Evolutionary conservation across 2,797 vertebrate genomes (phyloP).

Genomic region (Danio tinwini): DNA sequence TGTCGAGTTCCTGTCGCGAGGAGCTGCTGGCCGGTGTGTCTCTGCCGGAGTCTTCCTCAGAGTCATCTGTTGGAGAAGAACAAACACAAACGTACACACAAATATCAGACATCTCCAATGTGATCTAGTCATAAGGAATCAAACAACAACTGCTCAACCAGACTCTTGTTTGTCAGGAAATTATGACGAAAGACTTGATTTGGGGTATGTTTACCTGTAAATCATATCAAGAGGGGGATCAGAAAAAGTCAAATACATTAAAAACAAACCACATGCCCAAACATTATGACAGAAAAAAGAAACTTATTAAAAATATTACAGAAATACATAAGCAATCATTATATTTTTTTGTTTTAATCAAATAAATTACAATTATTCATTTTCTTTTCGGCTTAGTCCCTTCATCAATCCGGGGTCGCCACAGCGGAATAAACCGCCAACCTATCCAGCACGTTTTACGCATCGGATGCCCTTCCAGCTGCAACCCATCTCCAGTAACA

Average conservation of each 20-base stretch:
- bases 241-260: neutral
- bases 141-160: neutral
- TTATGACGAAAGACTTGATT: neutral
- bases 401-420: too few species aligned
- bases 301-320: neutral
- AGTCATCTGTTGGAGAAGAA: slow-evolving; percentile 77
- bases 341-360: too few species aligned
- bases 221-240: neutral
- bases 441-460: too few species aligned
- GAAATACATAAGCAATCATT: too few species aligned
- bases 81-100: neutral
- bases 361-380: too few species aligned
- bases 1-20: slow-evolving; percentile 74
- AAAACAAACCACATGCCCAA: neutral
- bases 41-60: slow-evolving; percentile 88
- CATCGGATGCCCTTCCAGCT: too few species aligned
- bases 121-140: neutral
- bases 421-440: too few species aligned
- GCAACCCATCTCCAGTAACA: too few species aligned
- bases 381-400: too few species aligned
- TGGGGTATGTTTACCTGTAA: neutral
- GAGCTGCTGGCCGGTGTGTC: slow-evolving; percentile 83
- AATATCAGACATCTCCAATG: neutral
- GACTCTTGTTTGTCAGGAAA: neutral
- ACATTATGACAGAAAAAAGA: neutral